Percentiles rank a stretch among this genome's conserved stretches.
Evolutionary conservation across 1,140 invertebrate species (phyloP).

Genomic region (Zaprionus lachaisei): DNA sequence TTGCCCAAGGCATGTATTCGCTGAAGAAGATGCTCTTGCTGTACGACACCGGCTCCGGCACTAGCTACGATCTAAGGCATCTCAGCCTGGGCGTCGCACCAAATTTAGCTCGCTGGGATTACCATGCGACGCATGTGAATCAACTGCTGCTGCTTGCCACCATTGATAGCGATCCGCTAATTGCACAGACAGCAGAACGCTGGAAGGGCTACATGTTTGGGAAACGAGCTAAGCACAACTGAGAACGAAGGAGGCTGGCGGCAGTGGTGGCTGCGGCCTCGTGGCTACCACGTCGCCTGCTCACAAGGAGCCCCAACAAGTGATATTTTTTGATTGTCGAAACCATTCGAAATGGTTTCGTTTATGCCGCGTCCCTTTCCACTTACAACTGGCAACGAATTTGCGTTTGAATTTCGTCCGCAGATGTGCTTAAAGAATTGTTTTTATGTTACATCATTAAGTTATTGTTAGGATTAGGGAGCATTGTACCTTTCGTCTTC

Average conservation of each 20-base stretch:
- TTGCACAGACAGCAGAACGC: slow-evolving; percentile 93
- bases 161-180: slow-evolving; percentile 93
- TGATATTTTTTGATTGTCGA: slow-evolving; percentile 43
- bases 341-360: slow-evolving; percentile 70
- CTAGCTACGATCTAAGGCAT: slow-evolving; percentile 98
- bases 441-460: slow-evolving; percentile 20
- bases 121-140: slow-evolving; percentile 99
- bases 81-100: slow-evolving; percentile 95
- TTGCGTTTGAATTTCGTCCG: slow-evolving; percentile 29
- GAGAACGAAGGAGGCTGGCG: slow-evolving; percentile 70
- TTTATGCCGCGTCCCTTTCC: slow-evolving; percentile 25
- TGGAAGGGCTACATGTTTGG: slow-evolving; percentile 99
- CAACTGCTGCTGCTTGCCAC: slow-evolving; percentile 95
- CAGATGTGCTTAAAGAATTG: slow-evolving; percentile 37
- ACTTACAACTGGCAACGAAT: slow-evolving; percentile 31
- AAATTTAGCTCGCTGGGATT: slow-evolving; percentile 97
- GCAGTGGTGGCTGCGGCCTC: slow-evolving; percentile 44
- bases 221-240: slow-evolving; percentile 95
- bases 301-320: slow-evolving; percentile 32
- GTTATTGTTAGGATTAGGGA: slow-evolving; percentile 51
- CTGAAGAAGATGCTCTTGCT: slow-evolving; percentile 95
- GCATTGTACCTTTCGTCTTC: slow-evolving; percentile 56
- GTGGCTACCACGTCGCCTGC: slow-evolving; percentile 32
- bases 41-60: slow-evolving; percentile 97
- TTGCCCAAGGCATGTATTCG: slow-evolving; percentile 93